A percentile compares a stretch with the other conserved stretches of the same genome.
Evolutionary conservation across 2,113 vertebrate genomes (phyloP).

Genomic region (Brienomyrus brachyistius): DNA sequence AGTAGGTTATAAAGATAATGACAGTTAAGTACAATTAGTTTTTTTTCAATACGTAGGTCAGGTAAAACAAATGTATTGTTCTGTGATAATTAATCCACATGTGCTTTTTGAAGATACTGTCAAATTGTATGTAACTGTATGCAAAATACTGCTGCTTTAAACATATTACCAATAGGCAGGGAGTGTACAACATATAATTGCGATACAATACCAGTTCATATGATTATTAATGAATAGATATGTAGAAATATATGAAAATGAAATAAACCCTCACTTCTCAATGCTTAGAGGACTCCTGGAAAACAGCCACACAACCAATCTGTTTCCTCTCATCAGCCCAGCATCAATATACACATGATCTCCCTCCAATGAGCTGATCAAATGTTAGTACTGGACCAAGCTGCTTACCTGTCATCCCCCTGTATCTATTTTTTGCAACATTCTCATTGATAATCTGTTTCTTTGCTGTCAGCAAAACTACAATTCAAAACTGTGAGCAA

Average conservation of each 20-base stretch:
- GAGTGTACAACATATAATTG: slow-evolving; percentile 39
- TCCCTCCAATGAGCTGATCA: slow-evolving; percentile 10
- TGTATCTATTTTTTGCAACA: background rate
- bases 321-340: slow-evolving; percentile 14
- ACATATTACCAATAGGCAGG: slow-evolving; percentile 44
- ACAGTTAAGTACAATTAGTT: slow-evolving; percentile 10
- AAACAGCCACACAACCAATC: slow-evolving; percentile 21
- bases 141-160: slow-evolving; percentile 60
- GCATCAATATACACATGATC: background rate
- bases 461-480: slow-evolving; percentile 12
- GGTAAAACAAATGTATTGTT: slow-evolving; percentile 47
- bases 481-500: slow-evolving; percentile 68
- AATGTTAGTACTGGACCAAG: slow-evolving; percentile 20
- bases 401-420: background rate
- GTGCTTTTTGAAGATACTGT: slow-evolving; percentile 49
- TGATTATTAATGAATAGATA: slow-evolving; percentile 9
- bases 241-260: slow-evolving; percentile 1
- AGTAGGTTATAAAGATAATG: slow-evolving; percentile 23
- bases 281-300: slow-evolving; percentile 14
- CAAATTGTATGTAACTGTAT: slow-evolving; percentile 53
- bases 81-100: slow-evolving; percentile 19
- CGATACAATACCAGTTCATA: slow-evolving; percentile 30
- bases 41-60: slow-evolving; percentile 45
- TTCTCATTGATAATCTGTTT: background rate
- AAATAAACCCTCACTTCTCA: background rate